These are phyloP conservation scores for Monopterus albus DNA, from an alignment of 2,113 vertebrate genomes.

Conservation along the genomic window DNA sequence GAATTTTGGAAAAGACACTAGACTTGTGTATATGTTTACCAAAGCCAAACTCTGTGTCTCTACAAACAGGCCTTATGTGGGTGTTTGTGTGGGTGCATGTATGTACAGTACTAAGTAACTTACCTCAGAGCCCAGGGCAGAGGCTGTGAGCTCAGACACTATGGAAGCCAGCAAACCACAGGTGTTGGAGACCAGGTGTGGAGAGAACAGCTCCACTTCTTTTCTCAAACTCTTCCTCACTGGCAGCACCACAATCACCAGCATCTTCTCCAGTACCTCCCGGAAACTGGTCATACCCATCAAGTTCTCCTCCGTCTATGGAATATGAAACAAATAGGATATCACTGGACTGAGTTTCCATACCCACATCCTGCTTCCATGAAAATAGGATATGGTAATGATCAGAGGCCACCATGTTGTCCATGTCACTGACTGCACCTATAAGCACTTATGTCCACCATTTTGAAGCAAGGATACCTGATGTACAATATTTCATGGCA, in stretches of 20 bases:
- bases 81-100: neutral
- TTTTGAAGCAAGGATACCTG: neutral
- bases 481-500: neutral
- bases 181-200: constrained; percentile 96
- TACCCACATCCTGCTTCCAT: neutral
- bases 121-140: constrained; percentile 97
- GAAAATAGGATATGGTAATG: neutral
- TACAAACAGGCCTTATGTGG: neutral
- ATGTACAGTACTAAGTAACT: neutral
- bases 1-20: neutral
- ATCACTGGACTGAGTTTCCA: no score
- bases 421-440: neutral
- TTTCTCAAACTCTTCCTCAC: constrained; percentile 95
- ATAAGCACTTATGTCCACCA: neutral
- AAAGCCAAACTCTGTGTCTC: neutral
- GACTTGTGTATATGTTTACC: neutral
- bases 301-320: constrained; percentile 94
- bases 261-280: constrained; percentile 97
- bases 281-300: constrained; percentile 98
- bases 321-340: neutral
- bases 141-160: constrained; percentile 96
- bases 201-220: constrained; percentile 96
- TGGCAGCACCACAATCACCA: constrained; percentile 96
- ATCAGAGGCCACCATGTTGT: neutral
- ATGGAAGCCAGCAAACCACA: constrained; percentile 96